Evolutionary conservation across 1,140 invertebrate genomes (phyloP), one percentile per base, ranked within the genome.

Genomic region (Harpegnathos saltator): DNA sequence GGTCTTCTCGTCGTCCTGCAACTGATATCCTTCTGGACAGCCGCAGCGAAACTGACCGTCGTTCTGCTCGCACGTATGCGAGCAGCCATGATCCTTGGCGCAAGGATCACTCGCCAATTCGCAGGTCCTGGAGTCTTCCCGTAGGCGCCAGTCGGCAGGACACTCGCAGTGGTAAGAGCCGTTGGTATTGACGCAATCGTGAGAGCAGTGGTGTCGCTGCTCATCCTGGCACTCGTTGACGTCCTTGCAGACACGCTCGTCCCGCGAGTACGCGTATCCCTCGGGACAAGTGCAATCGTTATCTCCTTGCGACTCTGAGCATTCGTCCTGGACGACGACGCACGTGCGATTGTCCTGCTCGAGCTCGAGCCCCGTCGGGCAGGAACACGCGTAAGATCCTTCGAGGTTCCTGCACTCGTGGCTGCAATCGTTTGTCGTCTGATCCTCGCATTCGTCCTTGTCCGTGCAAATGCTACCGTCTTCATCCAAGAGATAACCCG

Each of bases 211-310:
- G 75, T 95, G 95, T 1, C n/a, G n/a, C 1, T 48, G 87, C 77
- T 82, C 59, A 80, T 87, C 54, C 26, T 61, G 58, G 59, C 96
- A 96, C 11, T 95, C 94, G 54, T 95, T 92, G 9, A 95, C 86
- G 85, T 96, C 95, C 15, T 74, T 9, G 63, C 93, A 93, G 12
- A 54, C 63, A 11, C 2, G 63, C 17, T 66, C 84, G 3, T 92
- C 91, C 0, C 88, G 85, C 26, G 96, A 94, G 1, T 97, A 92
- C 62, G 95, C 95, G 93, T 97, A 97, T 11, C 97, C 97, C 0
- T 95, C 94, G 0, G 96, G 96, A 91, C 97, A 98, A 68, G 96
- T 95, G 88, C 97, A 97, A 1, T 95, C 91, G 91, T 96, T 97
- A 65, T 95, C 95, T 14, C 96, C 95, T 61, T 95, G 94, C 0